phyloP scores from a whole-genome alignment of 1,140 invertebrate species.

The Drosophila sproati region DNA sequence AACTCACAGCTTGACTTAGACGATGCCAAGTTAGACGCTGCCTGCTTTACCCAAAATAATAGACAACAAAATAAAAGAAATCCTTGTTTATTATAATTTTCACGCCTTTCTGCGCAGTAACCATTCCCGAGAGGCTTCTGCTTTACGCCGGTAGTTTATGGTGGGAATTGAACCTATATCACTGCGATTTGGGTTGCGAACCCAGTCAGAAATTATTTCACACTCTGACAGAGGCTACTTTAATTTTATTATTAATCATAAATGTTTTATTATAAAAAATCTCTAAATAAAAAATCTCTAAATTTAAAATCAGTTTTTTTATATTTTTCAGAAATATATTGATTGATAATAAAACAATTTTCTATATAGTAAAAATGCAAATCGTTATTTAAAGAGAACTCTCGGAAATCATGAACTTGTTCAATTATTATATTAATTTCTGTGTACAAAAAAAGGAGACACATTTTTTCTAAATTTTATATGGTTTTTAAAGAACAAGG shows the following conservation, averaged over 20 bases:
- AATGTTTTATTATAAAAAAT: too few species aligned
- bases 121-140: constrained; percentile 40
- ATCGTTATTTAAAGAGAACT: too few species aligned
- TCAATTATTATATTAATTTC: too few species aligned
- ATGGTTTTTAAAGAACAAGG: too few species aligned
- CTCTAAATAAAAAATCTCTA: too few species aligned
- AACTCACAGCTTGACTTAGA: not conserved
- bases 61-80: constrained; percentile 1
- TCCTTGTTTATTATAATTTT: constrained; percentile 70
- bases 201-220: constrained; percentile 1
- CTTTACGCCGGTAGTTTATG: not conserved
- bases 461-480: too few species aligned
- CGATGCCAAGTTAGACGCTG: not conserved
- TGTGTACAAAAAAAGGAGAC: too few species aligned
- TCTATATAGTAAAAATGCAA: too few species aligned
- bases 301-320: too few species aligned
- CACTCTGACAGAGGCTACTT: constrained; percentile 14
- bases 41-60: constrained; percentile 19
- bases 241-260: not conserved
- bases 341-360: too few species aligned
- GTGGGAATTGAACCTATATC: constrained; percentile 39
- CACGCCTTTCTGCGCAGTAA: constrained; percentile 65
- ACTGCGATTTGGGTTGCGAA: constrained; percentile 12
- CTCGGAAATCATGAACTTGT: too few species aligned
- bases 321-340: too few species aligned